phyloP scores from a whole-genome alignment of 2,113 vertebrate genomes.

The Pterocles burchelli region DNA sequence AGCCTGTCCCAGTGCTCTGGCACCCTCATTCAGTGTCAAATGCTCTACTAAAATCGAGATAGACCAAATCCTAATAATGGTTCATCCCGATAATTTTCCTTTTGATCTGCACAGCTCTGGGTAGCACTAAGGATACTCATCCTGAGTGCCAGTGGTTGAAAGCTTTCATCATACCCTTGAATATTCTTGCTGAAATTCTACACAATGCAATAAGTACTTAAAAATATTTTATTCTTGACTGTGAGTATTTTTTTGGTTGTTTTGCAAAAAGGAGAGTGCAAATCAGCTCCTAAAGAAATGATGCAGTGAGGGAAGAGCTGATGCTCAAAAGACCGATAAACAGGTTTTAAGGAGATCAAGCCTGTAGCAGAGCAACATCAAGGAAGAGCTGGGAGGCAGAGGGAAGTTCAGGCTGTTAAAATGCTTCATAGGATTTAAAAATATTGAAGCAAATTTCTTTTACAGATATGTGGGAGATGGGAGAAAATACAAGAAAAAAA shows the following conservation, averaged over 20 bases:
- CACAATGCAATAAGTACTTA: neutral
- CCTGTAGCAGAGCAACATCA: neutral
- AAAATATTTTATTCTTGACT: neutral
- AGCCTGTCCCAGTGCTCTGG: no score
- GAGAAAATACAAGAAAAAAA: neutral
- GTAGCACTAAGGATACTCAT: neutral
- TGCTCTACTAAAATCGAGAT: no score
- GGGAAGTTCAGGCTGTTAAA: neutral
- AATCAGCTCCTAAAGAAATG: neutral
- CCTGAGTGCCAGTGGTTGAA: neutral
- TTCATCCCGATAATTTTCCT: neutral
- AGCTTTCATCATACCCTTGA: neutral
- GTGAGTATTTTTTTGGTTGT: no score
- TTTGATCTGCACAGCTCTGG: neutral
- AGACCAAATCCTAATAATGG: no score
- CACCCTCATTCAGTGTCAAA: no score
- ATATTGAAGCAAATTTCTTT: neutral
- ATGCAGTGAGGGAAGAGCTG: neutral
- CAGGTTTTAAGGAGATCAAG: neutral
- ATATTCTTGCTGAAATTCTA: no score
- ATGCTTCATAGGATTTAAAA: neutral
- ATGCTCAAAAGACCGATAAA: neutral
- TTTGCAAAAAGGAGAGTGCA: neutral
- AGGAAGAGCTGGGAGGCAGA: neutral
- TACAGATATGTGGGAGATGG: accelerated